Evolutionary conservation across 2,113 vertebrate genomes (phyloP).

Genomic region (Epinephelus moara): DNA sequence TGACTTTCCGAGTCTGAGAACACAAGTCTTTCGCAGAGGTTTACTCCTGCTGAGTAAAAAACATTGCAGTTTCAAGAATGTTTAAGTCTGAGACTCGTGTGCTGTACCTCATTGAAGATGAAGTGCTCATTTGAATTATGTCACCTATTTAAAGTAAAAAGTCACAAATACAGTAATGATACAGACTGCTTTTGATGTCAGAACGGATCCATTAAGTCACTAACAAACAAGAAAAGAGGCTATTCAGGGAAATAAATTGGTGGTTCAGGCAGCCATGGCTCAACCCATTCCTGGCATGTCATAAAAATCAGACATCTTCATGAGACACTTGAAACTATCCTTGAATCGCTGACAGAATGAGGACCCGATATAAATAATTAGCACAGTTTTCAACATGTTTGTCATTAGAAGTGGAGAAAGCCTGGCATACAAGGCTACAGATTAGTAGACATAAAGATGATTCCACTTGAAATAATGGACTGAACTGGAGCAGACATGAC

Average conservation of each 20-base stretch:
- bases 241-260: slow-evolving; percentile 65
- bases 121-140: slow-evolving; percentile 37
- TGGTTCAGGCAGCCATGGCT: slow-evolving; percentile 60
- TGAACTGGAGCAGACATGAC: slow-evolving; percentile 75
- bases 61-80: slow-evolving; percentile 15
- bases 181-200: slow-evolving; percentile 49
- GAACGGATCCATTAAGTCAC: slow-evolving; percentile 51
- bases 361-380: slow-evolving; percentile 80
- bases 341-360: slow-evolving; percentile 79
- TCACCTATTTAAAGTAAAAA: slow-evolving; percentile 40
- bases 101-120: slow-evolving; percentile 19
- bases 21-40: neutral
- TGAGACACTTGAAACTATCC: slow-evolving; percentile 68
- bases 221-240: slow-evolving; percentile 58
- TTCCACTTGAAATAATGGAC: slow-evolving; percentile 73
- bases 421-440: slow-evolving; percentile 60
- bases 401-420: slow-evolving; percentile 71
- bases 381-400: slow-evolving; percentile 68
- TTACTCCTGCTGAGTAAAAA: slow-evolving; percentile 6
- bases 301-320: slow-evolving; percentile 76
- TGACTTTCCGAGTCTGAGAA: slow-evolving; percentile 13
- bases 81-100: slow-evolving; percentile 10
- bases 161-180: slow-evolving; percentile 39
- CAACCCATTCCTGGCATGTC: slow-evolving; percentile 58
- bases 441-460: slow-evolving; percentile 73